Evolutionary conservation across 2,113 vertebrate species (phyloP).

Genomic region (Petrocephalus microphthalmus): DNA sequence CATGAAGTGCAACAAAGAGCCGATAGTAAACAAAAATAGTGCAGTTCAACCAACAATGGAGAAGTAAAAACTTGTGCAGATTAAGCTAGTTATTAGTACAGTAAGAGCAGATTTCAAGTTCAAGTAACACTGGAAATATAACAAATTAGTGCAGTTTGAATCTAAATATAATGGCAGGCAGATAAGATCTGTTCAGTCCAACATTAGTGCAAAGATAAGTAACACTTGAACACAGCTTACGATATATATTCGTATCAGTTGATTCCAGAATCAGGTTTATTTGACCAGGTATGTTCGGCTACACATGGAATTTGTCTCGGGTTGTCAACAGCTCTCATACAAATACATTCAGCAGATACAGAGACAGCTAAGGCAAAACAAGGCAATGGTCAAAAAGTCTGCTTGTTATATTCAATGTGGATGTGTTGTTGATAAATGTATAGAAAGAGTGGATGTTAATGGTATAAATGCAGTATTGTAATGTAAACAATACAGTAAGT

Average conservation of each 20-base stretch:
- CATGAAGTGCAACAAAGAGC: too few species aligned
- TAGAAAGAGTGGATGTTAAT: not conserved
- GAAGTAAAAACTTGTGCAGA: too few species aligned
- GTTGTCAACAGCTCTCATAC: not conserved
- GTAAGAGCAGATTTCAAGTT: too few species aligned
- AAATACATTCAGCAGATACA: not conserved
- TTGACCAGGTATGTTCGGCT: not conserved
- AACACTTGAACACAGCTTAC: not conserved
- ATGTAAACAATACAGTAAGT: not conserved
- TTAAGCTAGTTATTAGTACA: too few species aligned
- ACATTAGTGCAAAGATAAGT: not conserved
- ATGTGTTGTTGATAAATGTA: not conserved
- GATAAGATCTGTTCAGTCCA: not conserved
- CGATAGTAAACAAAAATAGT: too few species aligned
- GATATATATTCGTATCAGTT: not conserved
- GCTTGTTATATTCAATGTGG: not conserved
- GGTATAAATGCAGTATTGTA: not conserved
- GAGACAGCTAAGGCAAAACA: not conserved
- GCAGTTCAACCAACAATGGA: too few species aligned
- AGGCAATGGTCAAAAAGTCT: not conserved
- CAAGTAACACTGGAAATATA: not conserved
- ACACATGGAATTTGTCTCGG: not conserved
- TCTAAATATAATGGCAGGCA: not conserved
- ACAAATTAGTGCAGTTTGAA: not conserved
- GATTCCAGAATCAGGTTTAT: not conserved